Percentiles rank a stretch among this genome's conserved stretches.
These are phyloP conservation scores for Enteromius viviparus DNA, from an alignment of 2,797 vertebrate genomes.

Conservation along the genomic window DNA sequence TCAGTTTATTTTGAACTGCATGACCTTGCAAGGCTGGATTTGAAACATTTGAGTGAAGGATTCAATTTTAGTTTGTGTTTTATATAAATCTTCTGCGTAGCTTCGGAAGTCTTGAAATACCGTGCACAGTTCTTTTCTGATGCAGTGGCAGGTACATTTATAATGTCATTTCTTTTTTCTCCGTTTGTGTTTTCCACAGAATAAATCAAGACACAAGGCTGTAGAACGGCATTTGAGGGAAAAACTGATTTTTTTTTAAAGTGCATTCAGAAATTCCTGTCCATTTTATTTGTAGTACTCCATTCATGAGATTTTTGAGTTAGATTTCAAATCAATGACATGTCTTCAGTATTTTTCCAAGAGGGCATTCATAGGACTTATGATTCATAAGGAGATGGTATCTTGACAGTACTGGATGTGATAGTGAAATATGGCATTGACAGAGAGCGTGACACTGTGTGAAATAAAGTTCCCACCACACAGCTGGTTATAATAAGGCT, in stretches of 20 bases:
- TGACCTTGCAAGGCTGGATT: neutral
- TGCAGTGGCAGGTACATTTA: neutral
- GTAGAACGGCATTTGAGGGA: neutral
- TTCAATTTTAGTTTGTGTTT: neutral
- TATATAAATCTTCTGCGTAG: neutral
- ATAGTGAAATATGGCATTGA: slow-evolving; percentile 49
- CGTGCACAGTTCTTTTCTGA: neutral
- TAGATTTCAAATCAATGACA: neutral
- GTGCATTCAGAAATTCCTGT: neutral
- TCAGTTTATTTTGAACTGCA: neutral
- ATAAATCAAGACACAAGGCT: neutral
- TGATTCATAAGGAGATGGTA: slow-evolving; percentile 11
- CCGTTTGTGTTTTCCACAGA: neutral
- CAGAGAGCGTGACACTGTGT: slow-evolving; percentile 48
- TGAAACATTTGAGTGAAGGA: neutral
- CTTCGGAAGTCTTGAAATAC: neutral
- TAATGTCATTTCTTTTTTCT: neutral
- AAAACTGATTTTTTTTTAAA: neutral
- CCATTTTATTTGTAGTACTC: neutral
- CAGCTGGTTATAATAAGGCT: slow-evolving; percentile 58
- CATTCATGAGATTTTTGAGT: neutral
- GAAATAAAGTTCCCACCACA: slow-evolving; percentile 53
- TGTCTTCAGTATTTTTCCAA: neutral
- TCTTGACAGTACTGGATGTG: slow-evolving; percentile 45
- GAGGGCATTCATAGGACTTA: neutral